Percentiles rank a stretch among this genome's conserved stretches.
Conservation (phyloP, 2,888 invertebrate genomes). For the Ctena decussata region DNA sequence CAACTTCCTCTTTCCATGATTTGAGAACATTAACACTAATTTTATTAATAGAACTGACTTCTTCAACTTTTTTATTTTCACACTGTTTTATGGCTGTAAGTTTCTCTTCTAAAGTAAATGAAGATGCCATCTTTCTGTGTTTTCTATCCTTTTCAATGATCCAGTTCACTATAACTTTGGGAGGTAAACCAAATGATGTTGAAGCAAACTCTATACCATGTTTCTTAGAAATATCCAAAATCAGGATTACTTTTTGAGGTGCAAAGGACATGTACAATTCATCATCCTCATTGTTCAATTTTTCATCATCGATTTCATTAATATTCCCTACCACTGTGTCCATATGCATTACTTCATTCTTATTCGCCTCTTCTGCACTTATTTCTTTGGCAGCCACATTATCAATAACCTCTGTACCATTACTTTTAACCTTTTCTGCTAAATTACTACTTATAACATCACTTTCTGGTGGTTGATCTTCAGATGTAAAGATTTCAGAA, state of each 20-base stretch:
- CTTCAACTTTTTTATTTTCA: slow-evolving; percentile 4
- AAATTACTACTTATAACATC: not conserved
- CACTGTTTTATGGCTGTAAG: slow-evolving; percentile 20
- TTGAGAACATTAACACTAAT: slow-evolving; percentile 10
- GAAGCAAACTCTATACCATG: slow-evolving; percentile 66
- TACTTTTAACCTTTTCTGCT: not conserved
- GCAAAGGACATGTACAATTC: slow-evolving; percentile 61
- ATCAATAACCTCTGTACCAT: not conserved
- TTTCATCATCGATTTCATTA: not conserved
- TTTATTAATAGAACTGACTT: slow-evolving; percentile 2
- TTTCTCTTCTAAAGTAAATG: slow-evolving; percentile 53
- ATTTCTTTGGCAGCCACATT: not conserved
- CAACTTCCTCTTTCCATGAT: slow-evolving; percentile 45
- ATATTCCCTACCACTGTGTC: not conserved
- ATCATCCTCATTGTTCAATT: slow-evolving; percentile 14
- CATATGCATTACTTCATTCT: not conserved
- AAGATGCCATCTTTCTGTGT: slow-evolving; percentile 44
- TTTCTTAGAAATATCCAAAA: slow-evolving; percentile 62
- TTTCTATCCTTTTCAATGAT: slow-evolving; percentile 65
- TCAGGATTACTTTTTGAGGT: slow-evolving; percentile 58
- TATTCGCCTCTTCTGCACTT: not conserved
- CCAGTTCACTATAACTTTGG: slow-evolving; percentile 60
- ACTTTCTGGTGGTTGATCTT: not conserved
- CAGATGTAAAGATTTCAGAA: not conserved
- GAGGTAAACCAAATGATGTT: slow-evolving; percentile 63